These are phyloP conservation scores for Antitype chi DNA, from an alignment of 2,888 invertebrate species.

Conservation along the genomic window DNA sequence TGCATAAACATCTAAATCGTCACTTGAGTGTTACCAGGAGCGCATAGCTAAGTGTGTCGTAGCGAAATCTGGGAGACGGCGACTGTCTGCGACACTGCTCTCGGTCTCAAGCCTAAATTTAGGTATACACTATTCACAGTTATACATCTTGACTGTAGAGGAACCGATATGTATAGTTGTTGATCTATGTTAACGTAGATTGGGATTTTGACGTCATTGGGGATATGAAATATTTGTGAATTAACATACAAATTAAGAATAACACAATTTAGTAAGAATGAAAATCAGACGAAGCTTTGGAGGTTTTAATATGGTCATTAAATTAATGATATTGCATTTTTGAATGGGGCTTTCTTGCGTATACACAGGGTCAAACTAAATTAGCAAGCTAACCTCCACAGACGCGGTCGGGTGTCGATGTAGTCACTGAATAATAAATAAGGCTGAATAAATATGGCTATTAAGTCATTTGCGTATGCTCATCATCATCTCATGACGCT, in stretches of 20 bases:
- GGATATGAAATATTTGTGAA: background rate
- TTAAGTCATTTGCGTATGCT: no score
- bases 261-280: background rate
- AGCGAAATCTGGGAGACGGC: constrained; percentile 36
- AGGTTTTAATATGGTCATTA: background rate
- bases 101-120: constrained; percentile 31
- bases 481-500: no score
- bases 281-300: background rate
- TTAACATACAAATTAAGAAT: background rate
- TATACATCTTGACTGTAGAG: background rate
- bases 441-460: no score
- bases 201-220: background rate
- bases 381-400: no score
- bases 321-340: background rate
- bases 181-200: background rate
- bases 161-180: background rate
- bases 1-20: constrained; percentile 8
- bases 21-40: constrained; percentile 22
- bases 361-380: no score
- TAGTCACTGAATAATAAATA: no score
- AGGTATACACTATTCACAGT: constrained; percentile 17
- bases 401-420: no score
- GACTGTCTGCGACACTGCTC: constrained; percentile 41
- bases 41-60: constrained; percentile 27
- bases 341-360: background rate